A percentile compares a stretch with the other conserved stretches of the same genome.
Evolutionary conservation across 2,888 invertebrate species (phyloP).

Genomic region (Rotaria sp.): DNA sequence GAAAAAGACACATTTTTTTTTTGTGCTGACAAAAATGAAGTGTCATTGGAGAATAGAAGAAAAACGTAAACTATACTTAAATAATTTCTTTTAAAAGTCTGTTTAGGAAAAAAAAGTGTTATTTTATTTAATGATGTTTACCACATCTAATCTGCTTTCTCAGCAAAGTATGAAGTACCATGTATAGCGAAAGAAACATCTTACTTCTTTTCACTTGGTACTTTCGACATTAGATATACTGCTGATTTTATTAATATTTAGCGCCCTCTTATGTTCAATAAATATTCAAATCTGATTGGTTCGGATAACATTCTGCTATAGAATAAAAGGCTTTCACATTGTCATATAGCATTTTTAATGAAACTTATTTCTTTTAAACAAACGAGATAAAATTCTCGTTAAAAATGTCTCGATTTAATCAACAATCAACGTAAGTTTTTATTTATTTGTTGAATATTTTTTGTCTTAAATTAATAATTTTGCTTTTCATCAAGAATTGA

Average conservation of each 20-base stretch:
- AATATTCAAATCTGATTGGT: not conserved
- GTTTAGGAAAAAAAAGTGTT: too few species aligned
- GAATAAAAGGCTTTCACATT: not conserved
- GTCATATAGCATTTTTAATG: not conserved
- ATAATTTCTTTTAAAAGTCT: too few species aligned
- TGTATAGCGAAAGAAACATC: too few species aligned
- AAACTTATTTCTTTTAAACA: not conserved
- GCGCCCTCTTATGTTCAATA: not conserved
- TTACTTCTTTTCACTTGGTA: too few species aligned
- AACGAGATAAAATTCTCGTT: not conserved
- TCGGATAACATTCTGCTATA: not conserved
- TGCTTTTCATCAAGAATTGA: not conserved
- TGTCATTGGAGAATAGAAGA: too few species aligned
- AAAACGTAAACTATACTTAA: too few species aligned
- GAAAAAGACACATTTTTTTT: too few species aligned
- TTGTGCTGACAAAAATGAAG: too few species aligned
- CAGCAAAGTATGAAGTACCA: too few species aligned
- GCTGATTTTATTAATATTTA: not conserved
- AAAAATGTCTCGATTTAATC: not conserved
- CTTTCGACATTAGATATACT: too few species aligned
- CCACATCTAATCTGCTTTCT: too few species aligned
- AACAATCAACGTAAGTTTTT: not conserved
- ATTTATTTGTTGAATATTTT: not conserved
- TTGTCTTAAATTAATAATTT: not conserved
- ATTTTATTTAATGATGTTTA: too few species aligned